A percentile compares a stretch with the other conserved stretches of the same genome.
phyloP scores from a whole-genome alignment of 2,113 vertebrate species.

The Anolis sagrei region DNA sequence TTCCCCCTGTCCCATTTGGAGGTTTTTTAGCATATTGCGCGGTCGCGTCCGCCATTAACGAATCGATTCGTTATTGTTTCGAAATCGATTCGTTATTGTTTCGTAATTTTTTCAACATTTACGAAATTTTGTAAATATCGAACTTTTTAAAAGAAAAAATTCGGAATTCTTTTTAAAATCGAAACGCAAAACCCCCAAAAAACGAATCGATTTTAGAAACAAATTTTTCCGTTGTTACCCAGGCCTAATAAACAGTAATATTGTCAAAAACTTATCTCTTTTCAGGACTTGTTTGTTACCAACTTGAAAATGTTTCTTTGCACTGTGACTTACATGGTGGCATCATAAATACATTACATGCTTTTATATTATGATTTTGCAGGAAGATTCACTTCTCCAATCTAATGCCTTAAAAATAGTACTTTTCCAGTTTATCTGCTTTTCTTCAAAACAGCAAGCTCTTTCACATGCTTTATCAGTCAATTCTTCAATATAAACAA shows the following conservation, averaged over 20 bases:
- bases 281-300: not conserved
- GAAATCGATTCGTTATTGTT: no score
- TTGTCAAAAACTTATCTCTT: not conserved
- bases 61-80: no score
- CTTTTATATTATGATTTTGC: not conserved
- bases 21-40: no score
- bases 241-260: not conserved
- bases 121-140: no score
- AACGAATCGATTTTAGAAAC: no score
- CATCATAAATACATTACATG: not conserved
- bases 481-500: not conserved
- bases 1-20: no score
- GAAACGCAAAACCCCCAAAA: no score
- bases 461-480: not conserved
- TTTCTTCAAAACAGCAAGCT: not conserved
- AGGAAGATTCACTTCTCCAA: not conserved
- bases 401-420: not conserved
- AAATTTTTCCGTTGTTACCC: no score
- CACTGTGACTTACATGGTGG: not conserved
- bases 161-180: no score
- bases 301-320: not conserved
- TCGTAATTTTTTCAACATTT: no score
- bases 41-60: no score
- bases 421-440: not conserved
- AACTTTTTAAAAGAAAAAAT: no score